Base-by-base conservation (phyloP, 2,113 vertebrate genomes). In the Cryptotis parvus region DNA sequence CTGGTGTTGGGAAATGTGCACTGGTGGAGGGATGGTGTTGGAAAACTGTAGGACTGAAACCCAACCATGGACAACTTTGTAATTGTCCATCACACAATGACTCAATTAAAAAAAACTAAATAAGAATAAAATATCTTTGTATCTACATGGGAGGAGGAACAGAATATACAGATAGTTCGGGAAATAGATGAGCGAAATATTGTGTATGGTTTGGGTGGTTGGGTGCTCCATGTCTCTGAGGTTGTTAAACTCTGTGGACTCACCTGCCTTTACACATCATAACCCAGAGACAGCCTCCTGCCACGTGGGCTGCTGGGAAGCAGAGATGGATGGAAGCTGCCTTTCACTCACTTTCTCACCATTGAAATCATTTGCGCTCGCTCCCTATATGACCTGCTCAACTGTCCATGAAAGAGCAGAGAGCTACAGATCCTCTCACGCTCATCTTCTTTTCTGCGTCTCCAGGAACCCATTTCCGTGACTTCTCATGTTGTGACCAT, bases 401-500 rank as follows among this genome's bases (percentile, higher is more conserved):
- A 27, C 65, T 65, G 12, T 37, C 26, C 78, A 88, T 37, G 52
- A n/a, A 22, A 77, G 70, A 35, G 18, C 15, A 33, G 79, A 65
- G 0, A 14, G 29, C 20, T 49, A 41, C 61, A 9, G 16, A 9
- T 55, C 24, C 26, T n/a, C 1, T 39, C 4, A 66, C 33, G 27
- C 16, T 9, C 45, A 2, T 37, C 82, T 87, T 45, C 0, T 63
- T 45, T 74, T 80, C 66, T 10, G 0, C 49, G 95, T 97, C 92
- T 95, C 12, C 95, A 98, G 81, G 99, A 99, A 41, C 98, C 99
- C 2, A 94, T 98, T 97, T 98, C 97, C 0, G 97, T 98, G 33
- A 98, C 95, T 58, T 98, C 98, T 0, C 99, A 99, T 0, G 97
- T 99, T 0, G 97, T 99, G 92, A 99, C 98, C 0, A 96, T 99